phyloP scores from a whole-genome alignment of 1,140 invertebrate species.

The Hydropsyche tenuis region DNA sequence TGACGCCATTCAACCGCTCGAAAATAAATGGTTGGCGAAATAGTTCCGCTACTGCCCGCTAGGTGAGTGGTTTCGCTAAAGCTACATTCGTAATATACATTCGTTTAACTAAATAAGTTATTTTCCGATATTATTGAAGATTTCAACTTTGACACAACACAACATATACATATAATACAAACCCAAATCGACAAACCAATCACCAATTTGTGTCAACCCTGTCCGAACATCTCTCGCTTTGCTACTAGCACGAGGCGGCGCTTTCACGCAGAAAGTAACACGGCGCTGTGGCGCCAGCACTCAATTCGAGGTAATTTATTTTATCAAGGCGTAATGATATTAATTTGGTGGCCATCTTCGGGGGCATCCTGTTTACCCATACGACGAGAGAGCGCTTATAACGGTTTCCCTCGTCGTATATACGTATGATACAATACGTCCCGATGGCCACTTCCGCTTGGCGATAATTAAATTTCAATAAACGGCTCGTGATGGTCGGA shows the following conservation, averaged over 20 bases:
- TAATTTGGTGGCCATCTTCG: conserved; percentile 47
- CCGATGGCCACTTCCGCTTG: conserved; percentile 38
- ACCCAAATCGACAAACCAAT: no score
- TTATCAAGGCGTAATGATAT: conserved; percentile 49
- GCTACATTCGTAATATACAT: no score
- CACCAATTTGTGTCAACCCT: background rate
- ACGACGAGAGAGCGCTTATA: conserved; percentile 17
- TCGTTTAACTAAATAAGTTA: no score
- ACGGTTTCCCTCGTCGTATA: conserved; percentile 39
- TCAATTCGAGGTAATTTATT: conserved; percentile 49
- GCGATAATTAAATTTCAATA: conserved; percentile 39
- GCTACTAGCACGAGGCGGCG: conserved; percentile 3
- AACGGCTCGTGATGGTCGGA: background rate
- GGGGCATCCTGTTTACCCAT: conserved; percentile 46
- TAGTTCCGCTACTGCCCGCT: no score
- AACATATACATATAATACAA: no score
- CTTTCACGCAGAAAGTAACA: conserved; percentile 39
- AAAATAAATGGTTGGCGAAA: no score
- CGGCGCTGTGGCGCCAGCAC: conserved; percentile 41
- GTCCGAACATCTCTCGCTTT: conserved; percentile 10
- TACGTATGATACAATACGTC: conserved; percentile 7
- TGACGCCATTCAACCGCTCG: no score
- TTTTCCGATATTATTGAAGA: no score
- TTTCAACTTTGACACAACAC: no score
- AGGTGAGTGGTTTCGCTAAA: no score